Base-by-base conservation (phyloP, 2,888 invertebrate genomes). In the Leptinotarsa haldemani region DNA sequence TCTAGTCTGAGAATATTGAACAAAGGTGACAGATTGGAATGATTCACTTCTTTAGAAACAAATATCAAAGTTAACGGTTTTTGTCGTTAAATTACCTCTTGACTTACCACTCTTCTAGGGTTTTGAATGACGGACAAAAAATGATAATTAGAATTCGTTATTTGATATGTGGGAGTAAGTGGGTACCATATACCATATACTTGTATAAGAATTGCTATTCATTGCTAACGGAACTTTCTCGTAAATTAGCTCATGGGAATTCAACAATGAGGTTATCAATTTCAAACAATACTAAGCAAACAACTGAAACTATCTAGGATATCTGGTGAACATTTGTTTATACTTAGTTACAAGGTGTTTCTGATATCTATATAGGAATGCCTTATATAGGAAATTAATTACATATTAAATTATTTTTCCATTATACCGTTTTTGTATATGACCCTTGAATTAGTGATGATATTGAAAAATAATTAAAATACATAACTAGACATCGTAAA, bases 81-180 rank as follows among this genome's bases (percentile, higher is more conserved):
- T 50, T n/a, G n/a, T 50, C n/a, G 50, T 15, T 50, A n/a, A 13
- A 50, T n/a, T 50, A 16, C 5, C 50, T 50, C 50, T 50, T 50
- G 50, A 50, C 50, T 50, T 40, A 9, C 9, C 40, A 40, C 40
- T 40, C 40, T 40, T 16, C 52, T 18, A 4, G 18, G 9, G 52
- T 18, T 16, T 52, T 52, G 7, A 18, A 16, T 52, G 52, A 52
- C n/a, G 16, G 5, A 16, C 16, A 7, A 52, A 52, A 52, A 52
- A 18, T 50, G 40, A 40, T 52, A 52, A 18, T 52, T 18, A 13
- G 53, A n/a, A 18, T 56, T 56, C 13, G 56, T 56, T 15, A 56
- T 56, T 56, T 56, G 56, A 56, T 56, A 56, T 22, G 56, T 56
- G 56, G 56, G 56, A 56, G 56, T 56, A 56, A 5, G 40, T 9